Base-by-base conservation (phyloP, 1,140 invertebrate genomes). In the Drosophila mojavensis region DNA sequence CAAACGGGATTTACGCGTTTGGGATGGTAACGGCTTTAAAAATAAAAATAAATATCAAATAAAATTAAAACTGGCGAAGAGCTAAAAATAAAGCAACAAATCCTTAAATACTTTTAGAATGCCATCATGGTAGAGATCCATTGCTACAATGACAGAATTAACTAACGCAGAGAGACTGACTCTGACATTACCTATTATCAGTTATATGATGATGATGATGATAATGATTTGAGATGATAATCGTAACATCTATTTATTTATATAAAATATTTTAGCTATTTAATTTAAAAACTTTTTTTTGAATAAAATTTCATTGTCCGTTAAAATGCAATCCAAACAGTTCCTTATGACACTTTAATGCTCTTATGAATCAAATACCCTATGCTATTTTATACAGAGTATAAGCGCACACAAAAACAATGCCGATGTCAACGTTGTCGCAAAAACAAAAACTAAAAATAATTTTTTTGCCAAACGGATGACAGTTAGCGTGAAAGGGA, bases 381-480 rank as follows among this genome's bases (percentile, higher is more conserved):
- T 17, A 4, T 11, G 20, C 13, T 3, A 24, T 24, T 56, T 51
- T 26, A 10, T n/a, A 45, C 33, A 60, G 64, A 41, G 70, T 73
- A 67, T 64, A 13, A 20, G 2, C 2, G 24, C 47, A 68, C 1
- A 62, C 36, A 45, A 51, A 75, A 64, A 50, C 54, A 64, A 70
- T 28, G 43, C 26, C 71, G 56, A 47, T 56, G n/a, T 10, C 26
- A 64, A 30, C 41, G 47, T n/a, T 54, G 45, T 15, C 26, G 45
- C 13, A 43, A 53, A 60, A 39, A 63, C 61, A 76, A 53, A 75
- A 76, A 76, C 67, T 75, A 66, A 17, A 17, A 17, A 17, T n/a
- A 76, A 76, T 60, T 68, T 67, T 72, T 76, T 65, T 76, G 55
- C 41, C 61, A 76, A 55, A 72, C 67, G 54, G 33, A 71, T 51